Evolutionary conservation across 2,113 vertebrate species (phyloP).

Genomic region (Cisticola juncidis): DNA sequence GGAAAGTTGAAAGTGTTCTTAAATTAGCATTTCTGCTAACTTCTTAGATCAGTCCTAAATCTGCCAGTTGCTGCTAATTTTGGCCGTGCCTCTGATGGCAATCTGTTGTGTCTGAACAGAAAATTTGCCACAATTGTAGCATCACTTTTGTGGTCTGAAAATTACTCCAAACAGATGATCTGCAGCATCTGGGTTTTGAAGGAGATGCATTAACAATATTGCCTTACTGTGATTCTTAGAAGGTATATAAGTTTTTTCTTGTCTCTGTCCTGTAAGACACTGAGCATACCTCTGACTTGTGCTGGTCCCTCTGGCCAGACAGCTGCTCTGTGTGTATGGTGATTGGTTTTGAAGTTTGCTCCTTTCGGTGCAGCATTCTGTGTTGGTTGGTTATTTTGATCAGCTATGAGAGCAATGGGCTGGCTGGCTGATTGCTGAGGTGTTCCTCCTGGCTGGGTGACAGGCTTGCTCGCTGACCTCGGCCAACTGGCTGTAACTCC

Average conservation of each 20-base stretch:
- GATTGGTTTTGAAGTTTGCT: not conserved
- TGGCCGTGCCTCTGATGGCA: not conserved
- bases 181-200: not conserved
- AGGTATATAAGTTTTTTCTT: not conserved
- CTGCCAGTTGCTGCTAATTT: not conserved
- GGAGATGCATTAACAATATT: not conserved
- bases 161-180: not conserved
- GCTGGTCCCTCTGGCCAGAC: not conserved
- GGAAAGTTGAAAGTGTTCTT: not conserved
- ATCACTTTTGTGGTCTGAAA: not conserved
- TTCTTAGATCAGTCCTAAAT: not conserved
- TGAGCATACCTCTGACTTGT: not conserved
- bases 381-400: not conserved
- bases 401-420: not conserved
- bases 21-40: conserved; percentile 3
- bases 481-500: not conserved
- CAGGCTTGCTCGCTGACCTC: conserved; percentile 8
- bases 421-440: conserved; percentile 50
- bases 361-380: not conserved
- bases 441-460: conserved; percentile 38
- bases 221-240: not conserved
- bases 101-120: not conserved
- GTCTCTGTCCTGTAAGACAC: not conserved
- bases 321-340: not conserved
- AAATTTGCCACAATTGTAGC: not conserved